Evolutionary conservation across 1,140 invertebrate genomes (phyloP), one percentile per base, ranked within the genome.

Genomic region (Camponotus vicinus): DNA sequence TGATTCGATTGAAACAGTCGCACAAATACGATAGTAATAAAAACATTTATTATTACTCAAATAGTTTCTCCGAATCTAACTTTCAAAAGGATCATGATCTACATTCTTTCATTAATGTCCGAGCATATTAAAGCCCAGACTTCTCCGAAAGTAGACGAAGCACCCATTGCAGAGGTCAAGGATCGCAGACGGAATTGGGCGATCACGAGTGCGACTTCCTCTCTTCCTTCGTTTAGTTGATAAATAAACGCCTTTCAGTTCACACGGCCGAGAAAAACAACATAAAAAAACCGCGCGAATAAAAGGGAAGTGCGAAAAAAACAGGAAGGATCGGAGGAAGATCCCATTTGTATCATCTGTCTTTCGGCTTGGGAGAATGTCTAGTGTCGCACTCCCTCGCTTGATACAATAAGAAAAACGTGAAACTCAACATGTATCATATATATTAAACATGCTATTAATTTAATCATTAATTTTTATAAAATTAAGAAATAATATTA

Each of bases 291-390:
- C 4, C 37, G 40, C 37, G 13, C 45, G n/a, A 34, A 27, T 45
- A 7, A 9, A 55, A 45, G 4, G 15, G 21, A 34, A 67, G 40
- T n/a, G 64, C 34, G 27, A 79, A 79, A 79, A 79, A 69, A 6
- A n/a, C 7, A 8, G 15, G 32, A 32, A 11, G 27, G 27, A 27
- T 27, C 2, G 45, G 63, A 69, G 42, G 5, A 79, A 42, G 34
- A 78, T 78, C 45, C 27, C 77, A 45, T 79, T 55, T 57, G 63
- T 79, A 64, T 79, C 77, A 79, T 79, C 77, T 79, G 77, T 34
- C 52, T 69, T 79, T 79, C 34, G 63, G 34, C 63, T 79, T 69
- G 77, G 45, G 63, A 79, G 63, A 69, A 18, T 37, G 66, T 11
- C 34, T 21, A 57, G 34, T n/a, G 6, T 69, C n/a, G 13, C n/a